Evolutionary conservation across 2,113 vertebrate species (phyloP), one percentile per base, ranked within the genome.

Genomic region (Pomatostomus ruficeps): DNA sequence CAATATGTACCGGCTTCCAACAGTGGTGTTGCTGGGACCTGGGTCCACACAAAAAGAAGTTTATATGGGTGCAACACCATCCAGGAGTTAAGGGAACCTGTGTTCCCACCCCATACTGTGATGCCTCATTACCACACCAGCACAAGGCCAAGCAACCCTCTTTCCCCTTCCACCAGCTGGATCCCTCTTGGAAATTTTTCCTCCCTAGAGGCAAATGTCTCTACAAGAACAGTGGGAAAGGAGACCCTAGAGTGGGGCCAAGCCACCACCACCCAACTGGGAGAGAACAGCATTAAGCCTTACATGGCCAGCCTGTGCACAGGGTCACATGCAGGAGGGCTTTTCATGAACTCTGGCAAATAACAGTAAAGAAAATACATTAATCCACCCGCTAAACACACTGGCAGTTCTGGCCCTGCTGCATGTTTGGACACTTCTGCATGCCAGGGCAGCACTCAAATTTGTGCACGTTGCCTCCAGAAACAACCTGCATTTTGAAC

Each of bases 401-500:
- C 71, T 43, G 80, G 91, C 63, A 85, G 49, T 94, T 95, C 88
- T 96, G 93, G 91, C 93, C 77, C 28, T 5, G 3, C 38, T 73
- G 65, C 42, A 13, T 91, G 55, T 96, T 97, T 95, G 91, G 93
- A 92, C 74, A 57, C 71, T 71, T 82, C 29, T 35, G 12, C 49
- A 87, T 95, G 95, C 96, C 96, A 97, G 73, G 70, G 51, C 68
- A 88, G 71, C 51, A 66, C 71, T 96, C 70, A 58, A 77, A 89
- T 94, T 97, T 89, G 84, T 92, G 49, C 77, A 21, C 83, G 65
- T 57, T 73, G 65, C 81, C 77, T 95, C 94, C 94, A 96, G 92
- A 91, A 97, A 94, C 84, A 95, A 88, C 38, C 91, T 81, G 43
- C 36, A 25, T 90, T 95, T 96, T 96, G 85, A 91, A 66, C 52